Evolutionary conservation across 2,113 vertebrate genomes (phyloP).

Genomic region (Pao palembangensis): DNA sequence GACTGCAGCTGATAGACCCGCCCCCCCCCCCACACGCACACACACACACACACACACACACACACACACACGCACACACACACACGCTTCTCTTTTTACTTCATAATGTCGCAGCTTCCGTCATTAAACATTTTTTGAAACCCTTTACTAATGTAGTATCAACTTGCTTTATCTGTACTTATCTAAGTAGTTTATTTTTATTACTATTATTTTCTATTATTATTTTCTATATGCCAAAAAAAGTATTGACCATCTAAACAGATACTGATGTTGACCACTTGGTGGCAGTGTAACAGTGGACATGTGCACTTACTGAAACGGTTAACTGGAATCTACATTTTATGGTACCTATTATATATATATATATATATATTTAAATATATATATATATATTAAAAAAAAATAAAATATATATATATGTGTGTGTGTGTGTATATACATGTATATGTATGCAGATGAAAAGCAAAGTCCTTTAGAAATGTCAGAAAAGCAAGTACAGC

Average conservation of each 20-base stretch:
- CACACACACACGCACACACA: no score
- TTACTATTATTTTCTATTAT: no score
- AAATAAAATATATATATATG: background rate
- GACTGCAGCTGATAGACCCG: background rate
- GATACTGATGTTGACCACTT: constrained; percentile 43
- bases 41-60: no score
- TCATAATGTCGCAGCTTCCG: no score
- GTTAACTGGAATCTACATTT: constrained; percentile 8
- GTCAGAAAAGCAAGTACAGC: background rate
- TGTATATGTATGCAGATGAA: background rate
- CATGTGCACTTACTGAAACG: constrained; percentile 15
- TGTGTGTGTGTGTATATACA: background rate
- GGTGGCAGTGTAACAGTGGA: constrained; percentile 62
- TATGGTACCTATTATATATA: background rate
- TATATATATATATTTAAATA: no score
- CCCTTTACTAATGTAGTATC: background rate
- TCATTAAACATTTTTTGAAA: no score
- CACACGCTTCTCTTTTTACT: background rate
- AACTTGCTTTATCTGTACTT: background rate
- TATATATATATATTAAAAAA: background rate
- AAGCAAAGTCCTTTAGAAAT: constrained; percentile 1
- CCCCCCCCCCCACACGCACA: no score
- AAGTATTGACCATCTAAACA: background rate
- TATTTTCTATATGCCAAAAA: background rate
- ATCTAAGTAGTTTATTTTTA: background rate